Base-by-base conservation (phyloP, 2,888 invertebrate species). In the Melanostoma scalare region DNA sequence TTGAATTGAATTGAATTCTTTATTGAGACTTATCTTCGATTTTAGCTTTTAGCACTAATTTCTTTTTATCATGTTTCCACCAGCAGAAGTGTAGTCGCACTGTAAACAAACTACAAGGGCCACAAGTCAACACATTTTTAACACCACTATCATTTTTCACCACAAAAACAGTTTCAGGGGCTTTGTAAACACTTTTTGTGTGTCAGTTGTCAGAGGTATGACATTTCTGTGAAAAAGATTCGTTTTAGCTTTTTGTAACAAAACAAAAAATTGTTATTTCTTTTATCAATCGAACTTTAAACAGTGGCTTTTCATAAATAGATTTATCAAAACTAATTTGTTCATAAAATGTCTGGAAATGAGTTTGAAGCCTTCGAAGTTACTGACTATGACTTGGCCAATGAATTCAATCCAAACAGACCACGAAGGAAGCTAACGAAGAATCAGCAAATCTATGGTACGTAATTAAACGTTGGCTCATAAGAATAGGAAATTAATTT, bases 301-400 rank as follows among this genome's bases (percentile, higher is more conserved):
- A 20, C 20, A 20, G 20, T 20, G 20, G 20, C 1, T 20, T 20
- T 20, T 20, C 20, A 20, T 20, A 1, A 20, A 20, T 20, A 20
- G 20, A 20, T 20, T 20, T 20, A 20, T 20, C 20, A 20, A 20
- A 20, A 20, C 20, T 20, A 1, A 20, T 20, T 20, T 20, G 20
- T 20, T 1, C 1, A 63, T 40, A 82, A 30, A 20, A 91, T 91
- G 91, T 91, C 91, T 3, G 91, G 91, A 77, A 89, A 90, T 88
- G 98, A 99, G 92, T 95, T 97, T 87, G 98, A 98, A 92, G 94
- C 95, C 69, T 99, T 99, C 91, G 98, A 98, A 92, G 95, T 99
- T 77, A 97, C 98, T 0, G 98, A 99, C 89, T 96, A 96, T 89
- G 99, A 99, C 92, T 92, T 98, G 87, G 96, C 96, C 85, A 96